Base-by-base conservation (phyloP, 2,888 invertebrate genomes). In the Dasysyrphus tricinctus region DNA sequence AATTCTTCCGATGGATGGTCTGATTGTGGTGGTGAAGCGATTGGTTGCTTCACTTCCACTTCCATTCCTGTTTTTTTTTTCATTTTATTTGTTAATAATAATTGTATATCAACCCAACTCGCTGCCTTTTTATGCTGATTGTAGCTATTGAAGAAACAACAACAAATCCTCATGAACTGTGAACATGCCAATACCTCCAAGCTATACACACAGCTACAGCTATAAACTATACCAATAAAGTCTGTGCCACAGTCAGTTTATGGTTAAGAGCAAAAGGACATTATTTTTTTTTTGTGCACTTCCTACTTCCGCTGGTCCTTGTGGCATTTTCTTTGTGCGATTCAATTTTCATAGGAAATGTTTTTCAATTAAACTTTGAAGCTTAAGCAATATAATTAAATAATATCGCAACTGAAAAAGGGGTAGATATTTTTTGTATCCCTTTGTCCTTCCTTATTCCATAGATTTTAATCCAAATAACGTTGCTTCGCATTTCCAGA, bases 351-450 rank as follows among this genome's bases (percentile, higher is more conserved):
- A 76, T 76, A 72, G 70, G 67, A 76, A 84, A 65, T 67, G 65
- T 51, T 76, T n/a, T 80, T 57, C 80, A 80, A 80, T 84, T 84
- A 83, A 83, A 79, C 70, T 80, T 80, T 84, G 65, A 59, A 84
- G 80, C 84, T 84, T 42, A 65, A 57, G 75, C 75, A 84, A 84
- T 80, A 79, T 84, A 79, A 84, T 84, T 84, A 84, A 84, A 49
- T 37, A 67, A 84, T 59, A 57, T 49, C 80, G n/a, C 65, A 75
- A 59, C 57, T 11, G 11, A 56, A 51, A 56, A 51, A 59, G 29
- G 51, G 29, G 24, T 24, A 24, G 24, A 24, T 24, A 16, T 19
- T 37, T 42, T 34, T 14, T 24, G 1, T n/a, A 24, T 24, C 39
- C n/a, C 44, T 59, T 59, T 14, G 16, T 34, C 0, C 5, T 19